Evolutionary conservation across 2,888 invertebrate species (phyloP).

Genomic region (Orchesellides sinensis): DNA sequence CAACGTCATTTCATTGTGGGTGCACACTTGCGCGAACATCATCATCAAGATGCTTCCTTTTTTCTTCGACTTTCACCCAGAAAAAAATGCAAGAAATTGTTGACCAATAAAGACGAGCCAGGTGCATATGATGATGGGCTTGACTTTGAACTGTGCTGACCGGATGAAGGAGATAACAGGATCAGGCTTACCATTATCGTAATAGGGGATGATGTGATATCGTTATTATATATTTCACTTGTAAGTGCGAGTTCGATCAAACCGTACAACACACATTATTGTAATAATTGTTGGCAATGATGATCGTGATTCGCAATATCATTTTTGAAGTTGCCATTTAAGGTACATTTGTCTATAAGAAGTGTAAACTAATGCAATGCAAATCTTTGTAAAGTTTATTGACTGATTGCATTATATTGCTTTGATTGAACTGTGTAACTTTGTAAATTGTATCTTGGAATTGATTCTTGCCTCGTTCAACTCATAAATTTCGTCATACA

Average conservation of each 20-base stretch:
- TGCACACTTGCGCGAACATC: background rate
- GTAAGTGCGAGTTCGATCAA: slow-evolving; percentile 26
- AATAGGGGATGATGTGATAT: slow-evolving; percentile 5
- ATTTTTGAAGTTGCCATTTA: background rate
- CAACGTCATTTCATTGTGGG: background rate
- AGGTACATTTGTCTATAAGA: background rate
- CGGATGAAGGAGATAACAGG: slow-evolving; percentile 13
- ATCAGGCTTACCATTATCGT: slow-evolving; percentile 5
- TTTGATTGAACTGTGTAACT: too few species aligned
- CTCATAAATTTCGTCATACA: too few species aligned
- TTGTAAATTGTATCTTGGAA: too few species aligned
- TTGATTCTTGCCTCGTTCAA: too few species aligned
- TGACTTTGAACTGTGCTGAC: slow-evolving; percentile 2
- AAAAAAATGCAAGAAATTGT: slow-evolving; percentile 45
- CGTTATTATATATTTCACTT: slow-evolving; percentile 3
- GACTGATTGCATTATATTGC: slow-evolving; percentile 38
- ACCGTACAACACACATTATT: slow-evolving; percentile 40
- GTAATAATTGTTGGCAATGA: too few species aligned
- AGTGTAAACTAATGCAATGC: too few species aligned
- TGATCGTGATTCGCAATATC: background rate
- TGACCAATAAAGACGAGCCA: slow-evolving; percentile 30
- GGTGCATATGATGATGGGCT: background rate
- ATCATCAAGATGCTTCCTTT: background rate
- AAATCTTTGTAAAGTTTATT: slow-evolving; percentile 52
- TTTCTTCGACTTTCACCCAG: slow-evolving; percentile 49